Conservation (phyloP, 2,113 vertebrate species). For the Bos taurus region DNA sequence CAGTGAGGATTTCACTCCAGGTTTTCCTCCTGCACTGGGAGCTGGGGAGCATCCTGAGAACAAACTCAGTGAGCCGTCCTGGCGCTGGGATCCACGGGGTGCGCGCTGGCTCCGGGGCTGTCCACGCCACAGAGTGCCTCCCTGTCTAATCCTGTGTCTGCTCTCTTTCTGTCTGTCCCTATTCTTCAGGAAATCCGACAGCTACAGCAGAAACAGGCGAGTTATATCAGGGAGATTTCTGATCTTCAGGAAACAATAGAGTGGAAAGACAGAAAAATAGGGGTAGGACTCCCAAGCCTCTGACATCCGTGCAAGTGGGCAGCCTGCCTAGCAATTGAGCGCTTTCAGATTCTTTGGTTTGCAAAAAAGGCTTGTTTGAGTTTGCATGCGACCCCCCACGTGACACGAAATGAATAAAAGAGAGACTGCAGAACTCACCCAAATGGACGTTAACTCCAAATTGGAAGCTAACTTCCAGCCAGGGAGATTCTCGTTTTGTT, state of each 20-base stretch:
- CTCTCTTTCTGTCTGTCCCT: slow-evolving; percentile 76
- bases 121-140: neutral
- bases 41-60: neutral
- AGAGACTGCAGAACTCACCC: rapidly evolving
- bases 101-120: rapidly evolving
- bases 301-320: neutral
- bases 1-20: neutral
- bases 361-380: neutral
- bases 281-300: slow-evolving; percentile 78
- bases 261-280: slow-evolving; percentile 98
- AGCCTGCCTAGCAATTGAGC: neutral
- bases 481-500: rapidly evolving
- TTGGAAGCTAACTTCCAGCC: rapidly evolving
- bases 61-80: rapidly evolving
- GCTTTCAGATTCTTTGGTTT: neutral
- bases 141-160: slow-evolving; percentile 65
- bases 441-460: rapidly evolving
- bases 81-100: rapidly evolving
- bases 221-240: slow-evolving; percentile 89
- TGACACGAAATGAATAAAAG: rapidly evolving
- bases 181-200: slow-evolving; percentile 87
- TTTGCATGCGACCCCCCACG: neutral
- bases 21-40: neutral
- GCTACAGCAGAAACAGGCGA: slow-evolving; percentile 89
- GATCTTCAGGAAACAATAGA: slow-evolving; percentile 96